Conservation (phyloP, 2,797 vertebrate genomes). For the Arctocebus calabarensis region DNA sequence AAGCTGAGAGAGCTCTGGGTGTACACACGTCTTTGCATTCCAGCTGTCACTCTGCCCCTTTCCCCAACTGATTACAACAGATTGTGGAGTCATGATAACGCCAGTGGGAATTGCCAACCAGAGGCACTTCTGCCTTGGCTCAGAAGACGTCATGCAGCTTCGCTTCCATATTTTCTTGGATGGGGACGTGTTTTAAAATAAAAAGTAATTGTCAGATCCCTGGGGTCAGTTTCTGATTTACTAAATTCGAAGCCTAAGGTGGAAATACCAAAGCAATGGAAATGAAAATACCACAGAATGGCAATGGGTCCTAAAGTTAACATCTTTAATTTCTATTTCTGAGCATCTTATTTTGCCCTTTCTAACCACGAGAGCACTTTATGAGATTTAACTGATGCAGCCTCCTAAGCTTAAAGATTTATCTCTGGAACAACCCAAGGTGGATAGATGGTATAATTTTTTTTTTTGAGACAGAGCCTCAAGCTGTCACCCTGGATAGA, state of each 20-base stretch:
- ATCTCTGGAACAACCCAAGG: neutral
- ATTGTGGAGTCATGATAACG: constrained; percentile 26
- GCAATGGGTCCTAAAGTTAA: neutral
- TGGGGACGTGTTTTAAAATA: constrained; percentile 72
- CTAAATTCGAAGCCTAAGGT: neutral
- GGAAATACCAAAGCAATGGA: neutral
- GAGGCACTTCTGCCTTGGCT: neutral
- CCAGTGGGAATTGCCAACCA: constrained; percentile 55
- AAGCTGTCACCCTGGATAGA: too few species aligned
- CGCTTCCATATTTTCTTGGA: neutral
- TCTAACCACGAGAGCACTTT: neutral
- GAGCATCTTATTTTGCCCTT: neutral
- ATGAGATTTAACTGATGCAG: neutral
- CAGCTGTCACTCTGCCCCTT: constrained; percentile 35
- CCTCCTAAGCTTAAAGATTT: constrained; percentile 18
- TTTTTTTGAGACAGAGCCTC: too few species aligned
- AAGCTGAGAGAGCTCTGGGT: constrained; percentile 33
- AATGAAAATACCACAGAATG: neutral
- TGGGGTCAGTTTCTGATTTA: constrained; percentile 34
- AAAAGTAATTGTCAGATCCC: neutral
- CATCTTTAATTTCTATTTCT: neutral
- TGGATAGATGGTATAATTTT: neutral
- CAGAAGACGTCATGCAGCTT: constrained; percentile 50
- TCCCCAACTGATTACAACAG: constrained; percentile 51
- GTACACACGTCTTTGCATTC: neutral